These are phyloP conservation scores for Cyrtonyx montezumae DNA, from an alignment of 2,113 vertebrate species.

Conservation along the genomic window DNA sequence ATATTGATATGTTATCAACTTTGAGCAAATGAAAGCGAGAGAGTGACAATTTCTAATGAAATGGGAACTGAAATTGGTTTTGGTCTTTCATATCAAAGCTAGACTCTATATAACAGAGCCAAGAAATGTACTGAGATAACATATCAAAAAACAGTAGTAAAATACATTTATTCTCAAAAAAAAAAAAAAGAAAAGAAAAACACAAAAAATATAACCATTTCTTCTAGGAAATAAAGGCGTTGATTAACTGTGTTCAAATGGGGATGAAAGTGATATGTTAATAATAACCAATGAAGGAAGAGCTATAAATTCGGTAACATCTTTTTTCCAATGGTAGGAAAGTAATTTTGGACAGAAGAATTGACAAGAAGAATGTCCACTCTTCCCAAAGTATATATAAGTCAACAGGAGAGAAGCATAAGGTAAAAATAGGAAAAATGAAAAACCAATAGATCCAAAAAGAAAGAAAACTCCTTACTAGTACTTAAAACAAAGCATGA, in stretches of 20 bases:
- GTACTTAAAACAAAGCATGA: neutral
- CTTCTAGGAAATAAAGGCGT: neutral
- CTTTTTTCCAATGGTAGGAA: rapidly evolving
- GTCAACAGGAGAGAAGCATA: rapidly evolving
- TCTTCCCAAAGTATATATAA: neutral
- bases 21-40: neutral
- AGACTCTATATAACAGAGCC: neutral
- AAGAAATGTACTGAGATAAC: neutral
- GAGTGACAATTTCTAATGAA: neutral
- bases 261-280: neutral
- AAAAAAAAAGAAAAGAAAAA: neutral
- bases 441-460: neutral
- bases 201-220: rapidly evolving
- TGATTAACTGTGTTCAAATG: neutral
- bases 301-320: neutral
- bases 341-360: rapidly evolving
- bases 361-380: neutral
- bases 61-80: neutral
- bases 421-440: neutral
- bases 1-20: neutral
- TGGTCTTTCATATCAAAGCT: neutral
- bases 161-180: neutral
- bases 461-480: constrained; percentile 33
- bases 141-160: neutral
- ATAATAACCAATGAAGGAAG: neutral